phyloP scores from a whole-genome alignment of 2,888 invertebrate genomes.

The Ditula angustiorana region DNA sequence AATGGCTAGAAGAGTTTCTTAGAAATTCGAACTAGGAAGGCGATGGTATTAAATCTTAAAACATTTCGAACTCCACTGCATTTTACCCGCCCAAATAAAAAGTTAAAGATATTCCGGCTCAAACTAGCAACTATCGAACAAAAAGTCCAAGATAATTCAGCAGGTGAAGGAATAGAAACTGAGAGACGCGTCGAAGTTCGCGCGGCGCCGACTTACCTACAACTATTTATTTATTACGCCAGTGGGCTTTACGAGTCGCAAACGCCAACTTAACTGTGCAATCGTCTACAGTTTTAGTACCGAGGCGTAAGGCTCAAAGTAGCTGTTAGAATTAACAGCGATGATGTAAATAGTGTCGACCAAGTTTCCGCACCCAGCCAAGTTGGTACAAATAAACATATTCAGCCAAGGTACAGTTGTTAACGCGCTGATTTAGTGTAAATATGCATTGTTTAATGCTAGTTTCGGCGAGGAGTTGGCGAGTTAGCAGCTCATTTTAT shows the following conservation, averaged over 20 bases:
- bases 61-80: neutral
- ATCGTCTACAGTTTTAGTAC: conserved; percentile 37
- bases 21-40: neutral
- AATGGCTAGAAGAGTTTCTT: too few species aligned
- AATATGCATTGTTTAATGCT: conserved; percentile 59
- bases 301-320: conserved; percentile 45
- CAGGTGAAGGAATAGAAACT: conserved; percentile 61
- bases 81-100: conserved; percentile 27
- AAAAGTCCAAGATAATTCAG: conserved; percentile 68
- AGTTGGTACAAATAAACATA: conserved; percentile 67
- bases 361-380: conserved; percentile 52
- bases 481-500: conserved; percentile 6
- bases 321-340: neutral
- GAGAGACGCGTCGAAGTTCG: conserved; percentile 60
- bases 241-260: conserved; percentile 61
- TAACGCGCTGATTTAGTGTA: conserved; percentile 56
- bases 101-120: conserved; percentile 36
- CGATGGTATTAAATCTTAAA: neutral
- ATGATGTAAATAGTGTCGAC: conserved; percentile 48
- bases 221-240: conserved; percentile 78
- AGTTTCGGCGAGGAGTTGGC: conserved; percentile 44
- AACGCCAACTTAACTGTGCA: conserved; percentile 32
- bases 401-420: conserved; percentile 57
- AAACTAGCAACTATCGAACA: conserved; percentile 56
- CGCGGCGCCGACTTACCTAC: conserved; percentile 62